Percentiles rank a stretch among this genome's conserved stretches.
Conservation (phyloP, 2,888 invertebrate genomes). For the Syritta pipiens region DNA sequence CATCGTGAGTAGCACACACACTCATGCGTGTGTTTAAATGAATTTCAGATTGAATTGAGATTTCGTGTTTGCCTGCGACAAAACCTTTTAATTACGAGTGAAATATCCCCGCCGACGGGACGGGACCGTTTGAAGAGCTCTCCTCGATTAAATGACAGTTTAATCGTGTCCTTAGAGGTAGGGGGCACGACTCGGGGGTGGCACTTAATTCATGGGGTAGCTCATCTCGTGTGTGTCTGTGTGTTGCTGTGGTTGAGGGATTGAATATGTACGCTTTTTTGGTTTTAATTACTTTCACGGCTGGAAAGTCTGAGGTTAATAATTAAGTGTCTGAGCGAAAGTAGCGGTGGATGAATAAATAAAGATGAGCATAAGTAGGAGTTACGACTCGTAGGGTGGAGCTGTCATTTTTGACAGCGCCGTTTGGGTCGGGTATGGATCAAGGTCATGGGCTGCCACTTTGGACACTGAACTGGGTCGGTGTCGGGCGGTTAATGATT, state of each 20-base stretch:
- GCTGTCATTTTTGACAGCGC: no score
- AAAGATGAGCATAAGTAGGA: no score
- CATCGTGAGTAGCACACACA: not conserved
- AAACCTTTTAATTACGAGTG: conserved; percentile 31
- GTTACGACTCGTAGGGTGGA: no score
- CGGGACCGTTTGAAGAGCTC: not conserved
- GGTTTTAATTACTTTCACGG: conserved; percentile 16
- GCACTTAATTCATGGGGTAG: conserved; percentile 16
- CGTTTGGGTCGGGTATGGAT: no score
- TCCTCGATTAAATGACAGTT: not conserved
- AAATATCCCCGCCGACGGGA: not conserved
- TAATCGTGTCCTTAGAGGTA: not conserved
- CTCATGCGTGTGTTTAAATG: not conserved
- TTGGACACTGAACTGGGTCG: no score
- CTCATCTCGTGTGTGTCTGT: no score
- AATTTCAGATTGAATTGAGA: conserved; percentile 16
- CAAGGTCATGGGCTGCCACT: no score
- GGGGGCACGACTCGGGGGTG: not conserved
- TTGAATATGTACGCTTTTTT: no score
- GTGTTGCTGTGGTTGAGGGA: no score
- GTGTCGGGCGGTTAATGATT: no score
- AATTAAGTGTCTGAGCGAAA: no score
- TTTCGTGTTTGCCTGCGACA: conserved; percentile 20
- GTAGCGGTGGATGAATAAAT: no score
- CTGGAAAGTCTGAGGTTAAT: conserved; percentile 12